Conservation (phyloP, 1,140 invertebrate species). For the Scaptomyza graminum region DNA sequence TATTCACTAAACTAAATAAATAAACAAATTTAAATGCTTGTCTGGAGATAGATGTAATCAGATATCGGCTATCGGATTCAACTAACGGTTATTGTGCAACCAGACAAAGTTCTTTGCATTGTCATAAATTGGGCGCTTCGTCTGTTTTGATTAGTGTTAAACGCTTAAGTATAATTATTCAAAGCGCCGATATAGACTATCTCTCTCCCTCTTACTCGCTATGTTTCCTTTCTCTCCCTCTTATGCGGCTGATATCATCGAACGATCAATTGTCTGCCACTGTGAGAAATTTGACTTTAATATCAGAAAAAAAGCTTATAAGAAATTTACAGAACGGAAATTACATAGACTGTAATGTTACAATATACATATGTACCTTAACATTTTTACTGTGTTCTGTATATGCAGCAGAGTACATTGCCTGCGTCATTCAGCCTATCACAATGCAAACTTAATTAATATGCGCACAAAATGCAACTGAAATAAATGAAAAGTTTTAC, state of each 20-base stretch:
- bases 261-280: constrained; percentile 9
- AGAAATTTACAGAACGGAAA: constrained; percentile 16
- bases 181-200: neutral
- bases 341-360: neutral
- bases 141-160: neutral
- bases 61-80: neutral
- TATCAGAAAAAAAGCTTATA: constrained; percentile 56
- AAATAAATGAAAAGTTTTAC: constrained; percentile 9
- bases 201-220: neutral
- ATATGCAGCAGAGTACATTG: constrained; percentile 5
- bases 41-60: neutral
- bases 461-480: constrained; percentile 10
- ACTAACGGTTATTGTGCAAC: no score
- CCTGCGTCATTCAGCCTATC: constrained; percentile 48
- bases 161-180: constrained; percentile 4
- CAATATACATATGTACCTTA: neutral
- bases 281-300: constrained; percentile 54
- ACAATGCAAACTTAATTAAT: constrained; percentile 58
- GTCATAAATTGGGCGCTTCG: neutral
- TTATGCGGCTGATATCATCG: constrained; percentile 40
- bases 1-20: no score
- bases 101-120: neutral
- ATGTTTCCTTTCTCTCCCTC: neutral
- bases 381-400: neutral
- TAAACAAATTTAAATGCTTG: no score